These are phyloP conservation scores for Datnioides undecimradiatus DNA, from an alignment of 2,113 vertebrate species.

Conservation along the genomic window DNA sequence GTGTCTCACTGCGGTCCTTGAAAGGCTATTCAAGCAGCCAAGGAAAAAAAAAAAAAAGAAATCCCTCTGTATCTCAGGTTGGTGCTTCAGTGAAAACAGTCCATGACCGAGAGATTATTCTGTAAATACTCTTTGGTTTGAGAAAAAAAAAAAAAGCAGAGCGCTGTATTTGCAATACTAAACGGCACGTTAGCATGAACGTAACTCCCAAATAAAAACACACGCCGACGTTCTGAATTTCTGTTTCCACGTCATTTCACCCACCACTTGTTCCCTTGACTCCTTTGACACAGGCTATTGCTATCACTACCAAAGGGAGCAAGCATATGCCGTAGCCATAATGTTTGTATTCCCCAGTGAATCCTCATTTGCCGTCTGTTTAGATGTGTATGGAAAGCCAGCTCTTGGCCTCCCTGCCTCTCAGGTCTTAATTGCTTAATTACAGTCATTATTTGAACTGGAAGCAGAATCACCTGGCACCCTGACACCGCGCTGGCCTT, in stretches of 20 bases:
- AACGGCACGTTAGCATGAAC: neutral
- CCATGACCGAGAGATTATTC: constrained; percentile 47
- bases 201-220: constrained; percentile 6
- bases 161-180: neutral
- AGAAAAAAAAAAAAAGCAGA: constrained; percentile 22
- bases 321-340: constrained; percentile 61
- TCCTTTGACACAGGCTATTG: constrained; percentile 56
- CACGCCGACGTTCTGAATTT: neutral
- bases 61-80: constrained; percentile 48
- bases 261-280: neutral
- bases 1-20: constrained; percentile 71
- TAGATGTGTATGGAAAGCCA: constrained; percentile 61
- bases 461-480: constrained; percentile 68
- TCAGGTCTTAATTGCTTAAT: constrained; percentile 82
- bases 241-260: neutral
- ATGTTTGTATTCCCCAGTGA: constrained; percentile 69
- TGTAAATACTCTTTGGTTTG: constrained; percentile 54
- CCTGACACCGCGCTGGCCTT: constrained; percentile 57
- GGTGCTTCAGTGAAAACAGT: constrained; percentile 58
- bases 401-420: constrained; percentile 59
- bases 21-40: constrained; percentile 72
- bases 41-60: constrained; percentile 42
- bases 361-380: constrained; percentile 74
- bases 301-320: constrained; percentile 58
- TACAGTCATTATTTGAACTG: constrained; percentile 79